Base-by-base conservation (phyloP, 2,888 invertebrate genomes). In the Chrysina gloriosa region DNA sequence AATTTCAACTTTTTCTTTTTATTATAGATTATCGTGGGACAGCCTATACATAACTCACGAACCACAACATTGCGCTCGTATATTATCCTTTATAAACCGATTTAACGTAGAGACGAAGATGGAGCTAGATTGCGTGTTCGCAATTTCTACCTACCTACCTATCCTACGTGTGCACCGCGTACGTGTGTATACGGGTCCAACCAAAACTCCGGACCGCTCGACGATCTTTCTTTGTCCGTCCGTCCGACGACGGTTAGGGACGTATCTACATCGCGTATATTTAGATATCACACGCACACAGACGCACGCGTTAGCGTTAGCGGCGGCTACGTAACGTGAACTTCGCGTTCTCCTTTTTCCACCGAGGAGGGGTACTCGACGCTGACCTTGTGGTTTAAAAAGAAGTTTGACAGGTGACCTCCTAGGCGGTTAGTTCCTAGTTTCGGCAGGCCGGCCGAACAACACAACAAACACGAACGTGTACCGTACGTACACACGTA, bases 331-430 rank as follows among this genome's bases (percentile, higher is more conserved):
- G n/a, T 42, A 42, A 11, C 42, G 16, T 16, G 42, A 42, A 42
- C 42, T 5, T 50, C 21, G 64, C 48, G 64, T 48, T 64, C 64
- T 48, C 31, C 11, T 50, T 48, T 50, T 64, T 14, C 25, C 16
- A 48, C 9, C 39, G 11, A 23, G 64, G 50, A 29, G 50, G 73
- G 71, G 71, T 71, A 42, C 42, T 69, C 68, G 70, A 68, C 71
- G 50, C 42, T 72, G 72, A 72, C 72, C 73, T 72, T 73, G 71
- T 71, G 70, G 67, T 69, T 56, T 70, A 63, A 73, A 73, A 73
- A 73, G 73, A 72, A 71, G 72, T 73, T 71, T 71, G 73, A 73
- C 73, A 73, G 73, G 73, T 73, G 73, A 73, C 72, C 71, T n/a
- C n/a, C n/a, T 72, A 72, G 71, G 66, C 68, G 69, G 67, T 56